These are phyloP conservation scores for Nasonia giraulti DNA, from an alignment of 1,140 invertebrate species.

Conservation along the genomic window DNA sequence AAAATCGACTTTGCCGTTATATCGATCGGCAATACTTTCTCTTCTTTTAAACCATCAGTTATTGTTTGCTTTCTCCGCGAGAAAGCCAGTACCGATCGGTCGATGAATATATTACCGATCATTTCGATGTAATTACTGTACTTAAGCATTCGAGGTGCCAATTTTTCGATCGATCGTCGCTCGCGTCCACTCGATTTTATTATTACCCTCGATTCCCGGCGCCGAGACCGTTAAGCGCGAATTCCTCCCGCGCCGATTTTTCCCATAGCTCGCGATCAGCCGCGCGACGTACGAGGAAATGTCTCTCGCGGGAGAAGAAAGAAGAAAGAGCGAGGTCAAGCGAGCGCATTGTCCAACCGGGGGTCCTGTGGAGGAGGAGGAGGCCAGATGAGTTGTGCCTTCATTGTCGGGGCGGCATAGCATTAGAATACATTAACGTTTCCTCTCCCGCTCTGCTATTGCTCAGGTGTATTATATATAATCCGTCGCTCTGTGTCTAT, in stretches of 20 bases:
- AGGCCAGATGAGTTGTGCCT: conserved; percentile 67
- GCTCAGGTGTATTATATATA: conserved; percentile 4
- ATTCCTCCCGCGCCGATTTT: neutral
- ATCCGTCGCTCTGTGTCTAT: neutral
- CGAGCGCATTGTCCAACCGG: conserved; percentile 46
- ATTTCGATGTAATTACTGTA: conserved; percentile 31
- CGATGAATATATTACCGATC: conserved; percentile 14
- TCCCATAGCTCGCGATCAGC: neutral
- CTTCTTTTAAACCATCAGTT: conserved; percentile 44
- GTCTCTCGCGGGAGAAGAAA: neutral
- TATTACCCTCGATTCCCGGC: neutral
- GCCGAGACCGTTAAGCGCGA: neutral
- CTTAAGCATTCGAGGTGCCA: neutral
- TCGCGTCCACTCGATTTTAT: neutral
- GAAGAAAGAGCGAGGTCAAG: conserved; percentile 45
- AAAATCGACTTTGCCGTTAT: conserved; percentile 45
- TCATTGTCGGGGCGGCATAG: conserved; percentile 71
- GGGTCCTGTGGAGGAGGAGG: conserved; percentile 54
- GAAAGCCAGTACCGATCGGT: conserved; percentile 21
- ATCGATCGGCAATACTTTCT: conserved; percentile 43
- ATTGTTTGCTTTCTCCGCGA: conserved; percentile 45
- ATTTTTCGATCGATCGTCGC: neutral
- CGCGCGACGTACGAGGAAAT: neutral
- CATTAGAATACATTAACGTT: conserved; percentile 68
- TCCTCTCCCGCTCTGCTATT: neutral